phyloP scores from a whole-genome alignment of 2,113 vertebrate genomes.

The Glaucomys volans region DNA sequence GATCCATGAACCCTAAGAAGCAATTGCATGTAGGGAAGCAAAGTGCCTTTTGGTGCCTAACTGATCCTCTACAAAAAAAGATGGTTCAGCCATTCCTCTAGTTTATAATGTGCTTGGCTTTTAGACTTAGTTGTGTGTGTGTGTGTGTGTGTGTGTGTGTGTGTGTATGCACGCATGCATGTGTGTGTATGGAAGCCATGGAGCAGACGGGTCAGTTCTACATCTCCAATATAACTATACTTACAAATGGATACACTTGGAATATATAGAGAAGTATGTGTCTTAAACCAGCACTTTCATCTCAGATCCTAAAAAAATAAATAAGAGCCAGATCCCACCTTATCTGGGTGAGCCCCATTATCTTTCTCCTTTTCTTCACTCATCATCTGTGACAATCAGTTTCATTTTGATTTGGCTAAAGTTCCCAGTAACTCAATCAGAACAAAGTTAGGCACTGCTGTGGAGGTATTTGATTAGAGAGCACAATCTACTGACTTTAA shows the following conservation, averaged over 20 bases:
- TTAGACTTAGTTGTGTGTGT: too few species aligned
- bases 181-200: too few species aligned
- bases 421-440: too few species aligned
- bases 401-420: not conserved
- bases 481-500: not conserved
- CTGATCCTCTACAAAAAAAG: not conserved
- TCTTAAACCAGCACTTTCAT: not conserved
- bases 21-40: not conserved
- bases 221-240: not conserved
- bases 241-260: not conserved
- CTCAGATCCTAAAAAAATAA: not conserved
- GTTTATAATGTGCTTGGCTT: not conserved
- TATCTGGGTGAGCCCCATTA: not conserved
- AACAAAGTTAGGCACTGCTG: not conserved
- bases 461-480: not conserved
- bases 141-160: too few species aligned
- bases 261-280: not conserved
- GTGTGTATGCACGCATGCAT: too few species aligned
- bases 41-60: not conserved
- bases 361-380: not conserved
- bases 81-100: not conserved
- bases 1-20: not conserved
- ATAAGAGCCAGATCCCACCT: not conserved
- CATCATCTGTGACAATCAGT: not conserved
- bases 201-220: not conserved